Percentiles rank a stretch among this genome's conserved stretches.
phyloP scores from a whole-genome alignment of 2,888 invertebrate species.

The Oscheius sp. region DNA sequence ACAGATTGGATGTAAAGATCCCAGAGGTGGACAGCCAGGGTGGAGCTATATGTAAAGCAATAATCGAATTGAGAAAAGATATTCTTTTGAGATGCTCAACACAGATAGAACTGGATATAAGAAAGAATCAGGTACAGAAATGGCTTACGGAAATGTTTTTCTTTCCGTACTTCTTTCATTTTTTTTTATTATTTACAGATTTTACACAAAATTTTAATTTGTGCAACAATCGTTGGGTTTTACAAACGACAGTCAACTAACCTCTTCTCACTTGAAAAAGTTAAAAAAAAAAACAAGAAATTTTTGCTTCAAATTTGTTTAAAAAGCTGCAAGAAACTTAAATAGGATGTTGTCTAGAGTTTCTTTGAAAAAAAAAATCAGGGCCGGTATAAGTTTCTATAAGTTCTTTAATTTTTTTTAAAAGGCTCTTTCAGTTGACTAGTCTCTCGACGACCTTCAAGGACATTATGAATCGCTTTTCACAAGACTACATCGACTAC shows the following conservation, averaged over 20 bases:
- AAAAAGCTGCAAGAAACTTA: background rate
- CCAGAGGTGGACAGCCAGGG: background rate
- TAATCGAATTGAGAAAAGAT: background rate
- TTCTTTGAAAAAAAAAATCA: too few relatives aligned
- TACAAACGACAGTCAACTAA: too few relatives aligned
- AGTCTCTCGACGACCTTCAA: background rate
- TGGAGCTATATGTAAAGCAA: background rate
- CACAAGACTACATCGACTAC: background rate
- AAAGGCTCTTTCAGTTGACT: conserved; percentile 12
- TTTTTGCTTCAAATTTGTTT: background rate
- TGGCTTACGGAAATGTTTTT: background rate
- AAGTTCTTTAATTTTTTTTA: too few relatives aligned
- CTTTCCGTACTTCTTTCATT: too few relatives aligned
- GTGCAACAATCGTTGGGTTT: too few relatives aligned
- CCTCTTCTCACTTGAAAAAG: too few relatives aligned
- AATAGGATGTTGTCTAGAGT: too few relatives aligned
- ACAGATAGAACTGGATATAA: background rate
- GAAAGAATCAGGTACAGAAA: conserved; percentile 4
- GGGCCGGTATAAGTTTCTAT: too few relatives aligned
- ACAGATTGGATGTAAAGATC: background rate
- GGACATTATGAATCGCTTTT: background rate
- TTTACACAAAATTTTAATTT: too few relatives aligned
- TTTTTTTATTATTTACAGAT: too few relatives aligned
- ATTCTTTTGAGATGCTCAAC: background rate
- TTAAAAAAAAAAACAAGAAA: too few relatives aligned